These are phyloP conservation scores for Diarsia brunnea DNA, from an alignment of 2,888 invertebrate species.

Conservation along the genomic window DNA sequence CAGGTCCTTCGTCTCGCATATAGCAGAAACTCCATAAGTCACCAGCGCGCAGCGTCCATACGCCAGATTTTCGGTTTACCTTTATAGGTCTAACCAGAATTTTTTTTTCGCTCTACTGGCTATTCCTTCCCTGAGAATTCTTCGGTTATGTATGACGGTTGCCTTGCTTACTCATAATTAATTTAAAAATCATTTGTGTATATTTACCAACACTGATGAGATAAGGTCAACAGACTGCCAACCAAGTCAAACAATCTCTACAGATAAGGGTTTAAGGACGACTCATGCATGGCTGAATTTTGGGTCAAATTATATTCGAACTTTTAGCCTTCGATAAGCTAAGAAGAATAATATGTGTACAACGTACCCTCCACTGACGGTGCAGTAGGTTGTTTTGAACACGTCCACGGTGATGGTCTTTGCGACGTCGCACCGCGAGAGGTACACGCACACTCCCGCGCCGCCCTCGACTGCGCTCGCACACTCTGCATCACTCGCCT, in stretches of 20 bases:
- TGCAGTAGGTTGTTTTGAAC: slow-evolving; percentile 80
- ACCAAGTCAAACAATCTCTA: too few relatives aligned
- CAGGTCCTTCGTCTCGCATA: neutral
- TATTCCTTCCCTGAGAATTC: neutral
- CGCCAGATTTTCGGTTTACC: neutral
- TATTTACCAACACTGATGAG: neutral
- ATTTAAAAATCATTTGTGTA: too few relatives aligned
- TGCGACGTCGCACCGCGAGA: slow-evolving; percentile 80
- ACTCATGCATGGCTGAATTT: too few relatives aligned
- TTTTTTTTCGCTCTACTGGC: too few relatives aligned
- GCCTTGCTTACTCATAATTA: neutral
- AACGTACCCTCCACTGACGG: slow-evolving; percentile 76
- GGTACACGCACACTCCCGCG: slow-evolving; percentile 82
- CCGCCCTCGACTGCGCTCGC: slow-evolving; percentile 69
- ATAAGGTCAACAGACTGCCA: too few relatives aligned
- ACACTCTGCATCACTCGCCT: slow-evolving; percentile 71
- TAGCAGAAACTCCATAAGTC: neutral
- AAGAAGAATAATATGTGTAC: neutral
- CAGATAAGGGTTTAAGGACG: too few relatives aligned
- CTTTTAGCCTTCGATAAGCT: neutral
- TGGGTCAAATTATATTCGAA: too few relatives aligned
- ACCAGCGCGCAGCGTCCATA: too few relatives aligned
- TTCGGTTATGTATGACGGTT: neutral
- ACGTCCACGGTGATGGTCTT: slow-evolving; percentile 70
- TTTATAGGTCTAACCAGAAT: neutral